Evolutionary conservation across 2,113 vertebrate genomes (phyloP).

Genomic region (Amblyopsis rosae): DNA sequence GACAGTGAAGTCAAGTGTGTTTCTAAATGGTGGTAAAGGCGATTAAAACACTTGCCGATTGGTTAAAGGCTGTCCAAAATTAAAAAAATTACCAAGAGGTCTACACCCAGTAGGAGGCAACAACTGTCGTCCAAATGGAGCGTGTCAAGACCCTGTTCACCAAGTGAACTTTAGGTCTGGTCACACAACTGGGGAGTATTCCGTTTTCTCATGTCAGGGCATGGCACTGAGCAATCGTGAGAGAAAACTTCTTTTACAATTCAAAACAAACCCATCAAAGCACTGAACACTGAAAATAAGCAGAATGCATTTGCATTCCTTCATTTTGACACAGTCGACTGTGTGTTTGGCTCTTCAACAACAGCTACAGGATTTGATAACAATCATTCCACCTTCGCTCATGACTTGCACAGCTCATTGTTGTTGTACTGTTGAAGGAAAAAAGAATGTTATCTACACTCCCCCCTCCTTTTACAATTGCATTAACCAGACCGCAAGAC

Average conservation of each 20-base stretch:
- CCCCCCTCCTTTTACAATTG: neutral
- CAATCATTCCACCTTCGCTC: neutral
- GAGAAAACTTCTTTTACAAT: conserved; percentile 14
- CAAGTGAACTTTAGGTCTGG: no score
- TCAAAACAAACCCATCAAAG: conserved; percentile 4
- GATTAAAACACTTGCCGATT: no score
- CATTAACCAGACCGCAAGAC: neutral
- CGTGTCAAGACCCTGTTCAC: no score
- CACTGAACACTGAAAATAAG: conserved; percentile 12
- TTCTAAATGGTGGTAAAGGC: no score
- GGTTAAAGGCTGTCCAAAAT: no score
- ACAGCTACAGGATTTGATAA: neutral
- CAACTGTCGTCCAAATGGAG: no score
- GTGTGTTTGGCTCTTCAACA: neutral
- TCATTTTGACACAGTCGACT: neutral
- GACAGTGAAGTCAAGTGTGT: no score
- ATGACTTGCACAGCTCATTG: neutral
- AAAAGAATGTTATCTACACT: neutral
- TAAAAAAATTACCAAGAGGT: no score
- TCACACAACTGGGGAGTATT: neutral
- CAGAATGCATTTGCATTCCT: conserved; percentile 20
- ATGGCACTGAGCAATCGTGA: conserved; percentile 13
- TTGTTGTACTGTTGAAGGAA: neutral
- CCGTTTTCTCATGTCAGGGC: neutral
- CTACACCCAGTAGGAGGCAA: no score